Evolutionary conservation across 1,140 invertebrate species (phyloP).

Genomic region (Muscidifurax raptorellus): DNA sequence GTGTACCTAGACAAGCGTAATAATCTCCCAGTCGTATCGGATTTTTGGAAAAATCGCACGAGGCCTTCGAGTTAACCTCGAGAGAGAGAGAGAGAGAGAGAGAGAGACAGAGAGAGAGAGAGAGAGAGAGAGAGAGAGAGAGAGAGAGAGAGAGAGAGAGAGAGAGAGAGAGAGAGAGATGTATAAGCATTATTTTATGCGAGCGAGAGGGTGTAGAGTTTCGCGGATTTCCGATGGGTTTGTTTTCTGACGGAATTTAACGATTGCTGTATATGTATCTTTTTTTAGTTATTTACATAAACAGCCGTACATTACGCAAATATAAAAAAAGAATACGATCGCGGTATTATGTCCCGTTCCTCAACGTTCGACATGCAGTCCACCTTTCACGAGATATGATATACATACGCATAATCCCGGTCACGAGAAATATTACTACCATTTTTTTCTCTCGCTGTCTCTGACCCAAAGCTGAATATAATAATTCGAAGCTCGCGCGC

Average conservation of each 20-base stretch:
- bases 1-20: slow-evolving; percentile 44
- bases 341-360: slow-evolving; percentile 18
- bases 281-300: background rate
- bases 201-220: background rate
- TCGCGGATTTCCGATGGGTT: too few species aligned
- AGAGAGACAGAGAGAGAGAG: too few species aligned
- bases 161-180: too few species aligned
- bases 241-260: too few species aligned
- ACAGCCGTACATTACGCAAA: too few species aligned
- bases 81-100: background rate
- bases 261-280: too few species aligned
- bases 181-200: too few species aligned
- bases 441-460: slow-evolving; percentile 1
- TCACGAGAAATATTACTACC: background rate
- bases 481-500: slow-evolving; percentile 26
- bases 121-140: too few species aligned
- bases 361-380: background rate
- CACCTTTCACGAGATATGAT: slow-evolving; percentile 13
- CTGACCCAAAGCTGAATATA: slow-evolving; percentile 24
- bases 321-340: background rate
- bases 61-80: slow-evolving; percentile 6
- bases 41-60: slow-evolving; percentile 42
- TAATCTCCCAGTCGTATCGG: slow-evolving; percentile 39
- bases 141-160: too few species aligned
- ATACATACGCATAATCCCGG: background rate